Evolutionary conservation across 2,888 invertebrate genomes (phyloP), one percentile per base, ranked within the genome.

Genomic region (Chesias legatella): DNA sequence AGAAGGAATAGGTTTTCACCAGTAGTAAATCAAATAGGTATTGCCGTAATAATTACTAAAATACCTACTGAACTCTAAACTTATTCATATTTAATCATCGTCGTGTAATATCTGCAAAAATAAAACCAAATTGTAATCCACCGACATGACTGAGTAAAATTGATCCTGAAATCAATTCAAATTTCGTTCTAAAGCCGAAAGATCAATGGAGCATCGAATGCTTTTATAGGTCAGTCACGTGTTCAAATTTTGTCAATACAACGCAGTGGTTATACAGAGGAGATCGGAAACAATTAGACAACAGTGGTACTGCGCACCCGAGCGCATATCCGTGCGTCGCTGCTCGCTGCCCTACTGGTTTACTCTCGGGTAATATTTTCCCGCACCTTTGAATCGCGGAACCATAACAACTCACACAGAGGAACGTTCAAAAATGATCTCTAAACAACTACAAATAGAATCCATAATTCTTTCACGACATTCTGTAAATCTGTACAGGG

Each of bases 231-330:
- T 65, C 74, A 76, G 72, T 80, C 76, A 77, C 73, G 73, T 79
- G 78, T 76, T 79, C 78, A 72, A 79, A 81, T 79, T 81, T 77
- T 54, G 75, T 82, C 80, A 78, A 82, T 82, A 79, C 69, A 71
- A 70, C 69, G 67, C 68, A 60, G 64, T 63, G 76, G 79, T 76
- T 78, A 78, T 82, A 79, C 77, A 77, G 78, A 70, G 67, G 73
- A 81, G 84, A 82, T 86, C 86, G 86, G 86, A 86, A 86, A 83
- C 81, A 86, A 86, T 86, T 86, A 86, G 81, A 77, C 73, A 73
- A 73, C 81, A 75, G 79, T 77, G 81, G 79, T 84, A 80, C 75
- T 82, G 85, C 75, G 62, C 86, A 85, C 65, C 82, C 71, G 78
- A 84, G 80, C 86, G 88, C 70, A 84, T 60, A 79, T 85, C 86